Percentiles rank a stretch among this genome's conserved stretches.
phyloP scores from a whole-genome alignment of 2,888 invertebrate genomes.

The Trachelus troglodyta region DNA sequence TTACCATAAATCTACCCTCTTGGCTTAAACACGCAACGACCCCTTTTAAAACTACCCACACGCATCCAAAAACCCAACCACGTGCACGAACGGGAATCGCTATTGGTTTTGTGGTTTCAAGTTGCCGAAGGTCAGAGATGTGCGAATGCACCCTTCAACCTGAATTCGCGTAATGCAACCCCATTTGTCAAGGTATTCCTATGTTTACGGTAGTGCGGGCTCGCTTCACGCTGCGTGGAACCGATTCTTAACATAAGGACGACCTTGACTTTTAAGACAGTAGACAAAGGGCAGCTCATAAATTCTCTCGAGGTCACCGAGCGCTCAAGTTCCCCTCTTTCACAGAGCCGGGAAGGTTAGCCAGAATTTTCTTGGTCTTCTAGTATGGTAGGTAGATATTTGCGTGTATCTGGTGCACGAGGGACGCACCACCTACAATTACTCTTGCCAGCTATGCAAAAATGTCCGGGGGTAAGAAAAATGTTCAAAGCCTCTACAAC shows the following conservation, averaged over 20 bases:
- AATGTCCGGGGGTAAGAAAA: neutral
- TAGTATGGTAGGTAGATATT: neutral
- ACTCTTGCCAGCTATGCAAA: neutral
- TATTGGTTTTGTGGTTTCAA: neutral
- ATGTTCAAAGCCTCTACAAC: neutral
- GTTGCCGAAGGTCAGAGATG: neutral
- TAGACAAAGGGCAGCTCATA: conserved; percentile 55
- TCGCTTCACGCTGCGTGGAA: conserved; percentile 54
- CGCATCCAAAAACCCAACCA: neutral
- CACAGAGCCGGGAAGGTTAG: conserved; percentile 29
- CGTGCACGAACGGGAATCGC: neutral
- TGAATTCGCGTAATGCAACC: neutral
- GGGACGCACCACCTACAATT: neutral
- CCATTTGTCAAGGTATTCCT: conserved; percentile 44
- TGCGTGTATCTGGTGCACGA: neutral
- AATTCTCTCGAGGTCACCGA: conserved; percentile 58
- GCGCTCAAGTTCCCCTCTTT: conserved; percentile 32
- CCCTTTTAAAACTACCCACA: neutral
- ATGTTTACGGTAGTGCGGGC: conserved; percentile 55
- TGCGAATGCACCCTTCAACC: neutral
- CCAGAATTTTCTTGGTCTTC: conserved; percentile 16
- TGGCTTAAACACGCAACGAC: neutral
- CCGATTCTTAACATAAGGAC: conserved; percentile 46
- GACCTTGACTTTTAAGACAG: conserved; percentile 55
- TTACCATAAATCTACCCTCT: neutral